Conservation (phyloP, 2,797 vertebrate genomes). For the Cirrhinus molitorella region DNA sequence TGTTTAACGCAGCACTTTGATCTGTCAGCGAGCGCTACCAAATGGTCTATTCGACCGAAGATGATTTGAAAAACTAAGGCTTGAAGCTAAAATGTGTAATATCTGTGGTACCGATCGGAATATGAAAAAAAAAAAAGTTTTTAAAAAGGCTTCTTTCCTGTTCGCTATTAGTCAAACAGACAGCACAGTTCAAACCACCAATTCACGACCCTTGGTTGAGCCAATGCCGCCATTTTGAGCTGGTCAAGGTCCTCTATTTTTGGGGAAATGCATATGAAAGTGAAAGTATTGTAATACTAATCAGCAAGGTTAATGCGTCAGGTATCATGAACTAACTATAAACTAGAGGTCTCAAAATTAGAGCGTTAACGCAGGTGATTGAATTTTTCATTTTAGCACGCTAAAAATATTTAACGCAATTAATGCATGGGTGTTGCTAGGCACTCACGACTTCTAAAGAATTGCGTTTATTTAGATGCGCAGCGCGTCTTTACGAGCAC, state of each 20-base stretch:
- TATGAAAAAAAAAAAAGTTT: neutral
- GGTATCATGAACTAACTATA: neutral
- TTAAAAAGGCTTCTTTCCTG: neutral
- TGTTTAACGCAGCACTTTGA: slow-evolving; percentile 55
- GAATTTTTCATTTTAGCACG: too few relatives aligned
- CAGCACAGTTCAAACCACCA: neutral
- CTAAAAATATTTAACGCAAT: too few relatives aligned
- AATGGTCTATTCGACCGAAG: slow-evolving; percentile 41
- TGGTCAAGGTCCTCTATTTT: neutral
- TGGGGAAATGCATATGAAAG: neutral
- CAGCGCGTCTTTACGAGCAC: too few relatives aligned
- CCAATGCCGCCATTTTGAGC: neutral
- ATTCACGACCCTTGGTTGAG: neutral
- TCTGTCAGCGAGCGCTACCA: slow-evolving; percentile 54
- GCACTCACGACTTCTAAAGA: too few relatives aligned
- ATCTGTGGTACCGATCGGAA: neutral
- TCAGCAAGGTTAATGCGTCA: neutral
- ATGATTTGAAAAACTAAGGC: slow-evolving; percentile 14
- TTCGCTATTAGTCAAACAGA: neutral
- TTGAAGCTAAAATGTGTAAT: slow-evolving; percentile 4
- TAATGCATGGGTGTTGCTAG: too few relatives aligned
- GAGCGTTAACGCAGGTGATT: too few relatives aligned
- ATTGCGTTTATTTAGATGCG: too few relatives aligned
- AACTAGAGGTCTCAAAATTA: too few relatives aligned
- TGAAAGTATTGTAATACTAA: neutral